Evolutionary conservation across 1,140 invertebrate genomes (phyloP).

Genomic region (Drosophila carrolli): DNA sequence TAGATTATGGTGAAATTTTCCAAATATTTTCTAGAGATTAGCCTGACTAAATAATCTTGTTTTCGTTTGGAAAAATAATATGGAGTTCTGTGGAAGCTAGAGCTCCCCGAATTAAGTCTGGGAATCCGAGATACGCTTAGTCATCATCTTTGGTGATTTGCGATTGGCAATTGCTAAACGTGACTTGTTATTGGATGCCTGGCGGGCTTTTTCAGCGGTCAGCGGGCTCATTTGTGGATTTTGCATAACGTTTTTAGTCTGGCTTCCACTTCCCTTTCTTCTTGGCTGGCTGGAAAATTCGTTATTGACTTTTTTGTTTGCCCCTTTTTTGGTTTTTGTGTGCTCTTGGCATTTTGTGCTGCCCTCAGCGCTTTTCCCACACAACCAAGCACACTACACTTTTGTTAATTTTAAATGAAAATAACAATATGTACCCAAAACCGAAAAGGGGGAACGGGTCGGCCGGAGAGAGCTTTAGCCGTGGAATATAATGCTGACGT

Average conservation of each 20-base stretch:
- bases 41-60: neutral
- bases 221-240: slow-evolving; percentile 36
- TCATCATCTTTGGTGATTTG: slow-evolving; percentile 44
- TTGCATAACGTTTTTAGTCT: slow-evolving; percentile 69
- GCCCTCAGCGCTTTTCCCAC: slow-evolving; percentile 58
- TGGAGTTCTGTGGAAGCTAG: slow-evolving; percentile 13
- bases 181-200: slow-evolving; percentile 69
- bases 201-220: slow-evolving; percentile 18
- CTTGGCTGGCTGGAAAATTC: slow-evolving; percentile 56
- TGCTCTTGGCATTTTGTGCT: slow-evolving; percentile 50
- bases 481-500: slow-evolving; percentile 80
- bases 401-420: slow-evolving; percentile 72
- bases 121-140: slow-evolving; percentile 42
- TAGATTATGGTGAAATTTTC: neutral
- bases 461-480: slow-evolving; percentile 50
- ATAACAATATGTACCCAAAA: slow-evolving; percentile 53
- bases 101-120: slow-evolving; percentile 33
- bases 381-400: slow-evolving; percentile 47
- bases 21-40: slow-evolving; percentile 25
- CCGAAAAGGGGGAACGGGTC: slow-evolving; percentile 2
- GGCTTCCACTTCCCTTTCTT: slow-evolving; percentile 52
- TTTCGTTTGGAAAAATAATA: slow-evolving; percentile 9
- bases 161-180: slow-evolving; percentile 56
- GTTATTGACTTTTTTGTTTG: slow-evolving; percentile 59
- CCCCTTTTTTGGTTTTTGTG: slow-evolving; percentile 19